A percentile compares a stretch with the other conserved stretches of the same genome.
These are phyloP conservation scores for Trematomus loennbergii DNA, from an alignment of 2,113 vertebrate genomes.

Conservation along the genomic window DNA sequence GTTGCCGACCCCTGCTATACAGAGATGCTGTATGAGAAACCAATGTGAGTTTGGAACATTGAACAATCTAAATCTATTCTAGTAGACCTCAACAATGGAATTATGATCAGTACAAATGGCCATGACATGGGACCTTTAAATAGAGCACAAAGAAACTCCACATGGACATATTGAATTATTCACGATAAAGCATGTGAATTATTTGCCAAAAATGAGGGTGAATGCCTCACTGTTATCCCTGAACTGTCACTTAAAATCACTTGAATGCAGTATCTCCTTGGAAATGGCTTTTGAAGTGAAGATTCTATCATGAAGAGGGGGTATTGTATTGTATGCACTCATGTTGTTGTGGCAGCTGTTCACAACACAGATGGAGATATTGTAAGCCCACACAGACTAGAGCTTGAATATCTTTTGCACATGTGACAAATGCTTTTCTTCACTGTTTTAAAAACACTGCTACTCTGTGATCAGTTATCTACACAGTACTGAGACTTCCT, in stretches of 20 bases:
- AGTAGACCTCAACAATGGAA: too few species aligned
- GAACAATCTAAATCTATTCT: too few species aligned
- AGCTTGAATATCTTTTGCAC: constrained; percentile 20
- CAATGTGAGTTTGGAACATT: too few species aligned
- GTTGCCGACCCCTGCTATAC: too few species aligned
- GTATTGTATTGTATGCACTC: neutral
- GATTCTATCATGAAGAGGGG: neutral
- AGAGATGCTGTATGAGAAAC: too few species aligned
- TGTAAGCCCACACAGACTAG: constrained; percentile 31
- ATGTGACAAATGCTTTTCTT: constrained; percentile 12
- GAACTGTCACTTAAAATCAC: constrained; percentile 19
- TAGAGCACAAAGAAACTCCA: neutral
- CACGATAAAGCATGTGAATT: constrained; percentile 14
- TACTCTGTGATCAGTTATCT: constrained; percentile 19
- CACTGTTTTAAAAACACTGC: constrained; percentile 12
- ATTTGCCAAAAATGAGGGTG: constrained; percentile 22
- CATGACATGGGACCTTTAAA: too few species aligned
- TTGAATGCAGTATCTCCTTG: constrained; percentile 9
- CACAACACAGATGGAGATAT: neutral
- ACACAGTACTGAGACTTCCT: constrained; percentile 22
- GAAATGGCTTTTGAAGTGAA: constrained; percentile 21
- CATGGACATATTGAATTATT: constrained; percentile 20
- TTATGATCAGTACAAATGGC: too few species aligned
- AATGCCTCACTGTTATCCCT: constrained; percentile 10
- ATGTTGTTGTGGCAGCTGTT: constrained; percentile 23